phyloP scores from a whole-genome alignment of 1,140 invertebrate species.

The Magallana angulata region DNA sequence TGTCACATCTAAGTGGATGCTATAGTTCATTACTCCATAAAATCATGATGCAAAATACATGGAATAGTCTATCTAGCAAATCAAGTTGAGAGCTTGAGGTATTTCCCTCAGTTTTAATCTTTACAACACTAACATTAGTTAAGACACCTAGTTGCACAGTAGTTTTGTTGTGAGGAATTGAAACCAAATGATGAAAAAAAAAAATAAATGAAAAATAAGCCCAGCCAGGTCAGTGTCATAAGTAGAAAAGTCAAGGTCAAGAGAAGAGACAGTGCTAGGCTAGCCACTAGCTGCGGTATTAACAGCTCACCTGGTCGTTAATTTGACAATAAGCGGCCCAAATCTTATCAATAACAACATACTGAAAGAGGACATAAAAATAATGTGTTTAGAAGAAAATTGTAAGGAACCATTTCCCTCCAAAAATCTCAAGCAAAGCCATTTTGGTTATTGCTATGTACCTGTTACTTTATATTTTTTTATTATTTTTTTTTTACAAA shows the following conservation, averaged over 20 bases:
- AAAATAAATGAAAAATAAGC: not conserved
- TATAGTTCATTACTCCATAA: not conserved
- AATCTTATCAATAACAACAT: slow-evolving; percentile 43
- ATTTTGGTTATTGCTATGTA: too few relatives aligned
- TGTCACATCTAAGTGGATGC: not conserved
- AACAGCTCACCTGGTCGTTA: slow-evolving; percentile 43
- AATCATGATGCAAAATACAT: slow-evolving; percentile 4
- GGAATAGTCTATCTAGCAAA: not conserved
- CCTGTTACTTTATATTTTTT: too few relatives aligned
- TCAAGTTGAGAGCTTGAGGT: not conserved
- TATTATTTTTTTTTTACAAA: too few relatives aligned
- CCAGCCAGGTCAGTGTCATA: slow-evolving; percentile 20
- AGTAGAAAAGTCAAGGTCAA: slow-evolving; percentile 23
- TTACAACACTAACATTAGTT: not conserved
- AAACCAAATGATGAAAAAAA: slow-evolving; percentile 10
- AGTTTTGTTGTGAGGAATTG: slow-evolving; percentile 11
- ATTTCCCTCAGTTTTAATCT: not conserved
- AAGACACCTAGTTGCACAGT: not conserved
- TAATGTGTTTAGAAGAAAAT: not conserved
- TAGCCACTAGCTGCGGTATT: not conserved
- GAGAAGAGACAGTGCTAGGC: not conserved
- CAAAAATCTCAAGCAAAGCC: not conserved
- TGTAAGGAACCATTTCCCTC: not conserved
- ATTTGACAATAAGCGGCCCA: slow-evolving; percentile 42
- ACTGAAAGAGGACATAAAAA: slow-evolving; percentile 42